Evolutionary conservation across 2,113 vertebrate genomes (phyloP), one percentile per base, ranked within the genome.

Genomic region (Chionis minor): DNA sequence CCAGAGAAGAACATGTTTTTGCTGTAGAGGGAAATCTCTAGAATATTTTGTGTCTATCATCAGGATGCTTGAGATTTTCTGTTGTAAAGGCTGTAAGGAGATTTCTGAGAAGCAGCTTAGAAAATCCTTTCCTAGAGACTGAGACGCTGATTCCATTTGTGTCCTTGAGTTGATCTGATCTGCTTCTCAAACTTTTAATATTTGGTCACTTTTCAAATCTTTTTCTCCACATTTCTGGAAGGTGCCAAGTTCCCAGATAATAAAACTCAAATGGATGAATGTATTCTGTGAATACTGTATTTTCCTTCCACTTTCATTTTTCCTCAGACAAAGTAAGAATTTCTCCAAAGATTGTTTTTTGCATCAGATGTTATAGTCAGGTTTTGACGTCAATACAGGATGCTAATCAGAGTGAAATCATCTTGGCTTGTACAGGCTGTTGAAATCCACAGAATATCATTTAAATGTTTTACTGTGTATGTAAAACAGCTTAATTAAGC

Each of bases 351-450:
- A 83, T 79, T 71, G 30, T 47, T 77, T 80, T 82, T 88, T 59
- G 51, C 58, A 52, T 90, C 33, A 56, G 42, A 61, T 70, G n/a
- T 86, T 86, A 15, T 20, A 84, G 52, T 74, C 42, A 47, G 19
- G 30, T 71, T 90, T 63, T 94, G 61, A 67, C 6, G 14, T 94
- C 78, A 71, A 28, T 71, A 90, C 55, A 59, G 77, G 75, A 71
- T 83, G 56, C 32, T 95, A 88, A 97, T 95, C 86, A 82, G 75
- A 88, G 77, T 73, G 38, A 92, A 95, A 92, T 94, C 51, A 91
- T 86, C 65, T 91, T 65, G 27, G 69, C 74, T 93, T 95, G 51
- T 93, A 93, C 91, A 74, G 69, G 56, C 78, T 96, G 75, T 87
- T 97, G 72, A 89, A 96, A 94, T 85, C 55, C 58, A 83, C 23